These are phyloP conservation scores for Phthorimaea operculella DNA, from an alignment of 1,140 invertebrate species.

Conservation along the genomic window DNA sequence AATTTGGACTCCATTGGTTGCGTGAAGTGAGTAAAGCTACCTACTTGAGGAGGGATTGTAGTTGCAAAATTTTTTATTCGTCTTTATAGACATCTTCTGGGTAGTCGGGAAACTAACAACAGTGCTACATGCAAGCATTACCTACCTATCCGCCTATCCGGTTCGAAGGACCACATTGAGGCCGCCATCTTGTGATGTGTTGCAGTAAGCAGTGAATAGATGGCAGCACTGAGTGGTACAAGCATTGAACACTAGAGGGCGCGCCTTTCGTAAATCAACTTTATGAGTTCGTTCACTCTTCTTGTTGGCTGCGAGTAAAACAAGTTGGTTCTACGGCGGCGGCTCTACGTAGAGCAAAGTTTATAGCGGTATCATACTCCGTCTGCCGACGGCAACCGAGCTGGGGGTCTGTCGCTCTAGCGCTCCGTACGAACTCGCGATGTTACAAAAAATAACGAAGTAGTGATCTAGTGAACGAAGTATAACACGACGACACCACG, in stretches of 20 bases:
- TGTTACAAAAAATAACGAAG: slow-evolving; percentile 53
- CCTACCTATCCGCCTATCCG: neutral
- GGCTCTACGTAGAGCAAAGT: slow-evolving; percentile 36
- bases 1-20: too few species aligned
- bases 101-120: too few species aligned
- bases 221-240: neutral
- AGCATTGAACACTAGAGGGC: slow-evolving; percentile 7
- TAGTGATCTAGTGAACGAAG: slow-evolving; percentile 48
- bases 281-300: slow-evolving; percentile 55
- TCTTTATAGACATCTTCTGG: too few species aligned
- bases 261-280: slow-evolving; percentile 13
- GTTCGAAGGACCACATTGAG: neutral
- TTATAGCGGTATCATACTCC: slow-evolving; percentile 44
- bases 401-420: slow-evolving; percentile 43
- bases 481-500: slow-evolving; percentile 36
- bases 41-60: too few species aligned
- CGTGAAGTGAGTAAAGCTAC: too few species aligned
- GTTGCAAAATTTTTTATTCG: too few species aligned
- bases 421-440: slow-evolving; percentile 48
- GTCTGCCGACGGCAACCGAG: slow-evolving; percentile 51
- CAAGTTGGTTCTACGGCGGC: slow-evolving; percentile 34
- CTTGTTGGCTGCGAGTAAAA: slow-evolving; percentile 21
- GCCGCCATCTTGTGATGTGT: neutral
- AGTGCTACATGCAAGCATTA: too few species aligned
- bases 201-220: neutral